Conservation (phyloP, 2,888 invertebrate genomes). For the Therioaphis trifolii region DNA sequence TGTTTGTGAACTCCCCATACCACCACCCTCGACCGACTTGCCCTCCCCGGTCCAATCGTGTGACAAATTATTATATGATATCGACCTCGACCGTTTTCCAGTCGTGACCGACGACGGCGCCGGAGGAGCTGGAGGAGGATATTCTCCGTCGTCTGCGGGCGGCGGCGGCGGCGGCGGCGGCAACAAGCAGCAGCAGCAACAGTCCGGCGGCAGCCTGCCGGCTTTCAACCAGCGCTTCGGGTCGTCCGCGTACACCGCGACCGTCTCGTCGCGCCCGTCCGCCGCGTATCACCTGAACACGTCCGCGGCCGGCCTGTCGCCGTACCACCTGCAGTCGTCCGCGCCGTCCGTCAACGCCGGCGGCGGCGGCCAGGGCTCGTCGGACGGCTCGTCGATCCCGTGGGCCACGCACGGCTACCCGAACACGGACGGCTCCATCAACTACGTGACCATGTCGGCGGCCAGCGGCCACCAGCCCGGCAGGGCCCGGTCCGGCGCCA, state of each 20-base stretch:
- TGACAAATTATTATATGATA: no score
- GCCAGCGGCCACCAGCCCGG: constrained; percentile 33
- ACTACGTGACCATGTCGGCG: constrained; percentile 58
- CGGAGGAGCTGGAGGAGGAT: constrained; percentile 37
- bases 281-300: constrained; percentile 50
- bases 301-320: constrained; percentile 29
- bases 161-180: constrained; percentile 7
- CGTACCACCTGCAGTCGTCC: constrained; percentile 50
- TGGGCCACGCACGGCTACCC: constrained; percentile 61
- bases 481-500: constrained; percentile 17
- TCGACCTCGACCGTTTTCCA: no score
- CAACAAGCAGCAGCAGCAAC: constrained; percentile 45
- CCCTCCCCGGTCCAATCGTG: no score
- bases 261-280: constrained; percentile 40
- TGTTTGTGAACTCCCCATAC: no score
- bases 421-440: constrained; percentile 62
- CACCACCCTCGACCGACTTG: no score
- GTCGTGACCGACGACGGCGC: constrained; percentile 52
- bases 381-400: constrained; percentile 44
- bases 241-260: constrained; percentile 44
- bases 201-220: constrained; percentile 63
- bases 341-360: constrained; percentile 58
- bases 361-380: constrained; percentile 41
- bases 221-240: constrained; percentile 64
- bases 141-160: constrained; percentile 43